Evolutionary conservation across 2,797 vertebrate genomes (phyloP), one percentile per base, ranked within the genome.

Genomic region (Artibeus jamaicensis): DNA sequence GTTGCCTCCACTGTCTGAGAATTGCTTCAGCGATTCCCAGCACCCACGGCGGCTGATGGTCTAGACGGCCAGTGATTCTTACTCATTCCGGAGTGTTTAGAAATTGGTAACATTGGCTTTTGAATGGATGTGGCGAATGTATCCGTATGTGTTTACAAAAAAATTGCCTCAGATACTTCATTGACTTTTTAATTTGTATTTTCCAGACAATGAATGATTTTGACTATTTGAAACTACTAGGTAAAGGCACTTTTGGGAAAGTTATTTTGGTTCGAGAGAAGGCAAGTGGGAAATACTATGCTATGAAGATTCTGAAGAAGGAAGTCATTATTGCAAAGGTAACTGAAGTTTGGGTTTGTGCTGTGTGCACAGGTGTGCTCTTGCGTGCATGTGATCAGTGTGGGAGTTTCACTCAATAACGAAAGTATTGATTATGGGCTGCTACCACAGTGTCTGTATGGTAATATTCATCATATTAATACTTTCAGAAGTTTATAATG

Each of bases 241-340:
- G 99, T 96, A 99, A 99, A 98, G 99, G 99, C 98, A 99, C 99
- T 3, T 99, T 99, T 97, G 99, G 99, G 62, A 99, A 99, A 99
- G 99, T 99, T 93, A 99, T 99, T 98, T 98, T 99, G 92, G 99
- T 99, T 92, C 99, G 99, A 97, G 99, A 99, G 98, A 99, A 99
- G 96, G 99, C 99, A 98, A 99, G 99, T 96, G 99, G 99, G 65
- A 99, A 99, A 98, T 99, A 99, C 87, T 99, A 99, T 48, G 99
- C 99, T 97, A 99, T 99, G 99, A 99, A 99, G 98, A 99, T 99
- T 98, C 99, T 99, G 95, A 99, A 99, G 98, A 99, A 99, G 98
- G 99, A 99, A 98, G 99, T 99, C 86, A 99, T 99, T 98, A 99
- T 99, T 97, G 99, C 99, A 98, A 99, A 99, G 99, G 99, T 99